These are phyloP conservation scores for Melanotaenia trifasciata DNA, from an alignment of 2,797 vertebrate genomes.

Conservation along the genomic window DNA sequence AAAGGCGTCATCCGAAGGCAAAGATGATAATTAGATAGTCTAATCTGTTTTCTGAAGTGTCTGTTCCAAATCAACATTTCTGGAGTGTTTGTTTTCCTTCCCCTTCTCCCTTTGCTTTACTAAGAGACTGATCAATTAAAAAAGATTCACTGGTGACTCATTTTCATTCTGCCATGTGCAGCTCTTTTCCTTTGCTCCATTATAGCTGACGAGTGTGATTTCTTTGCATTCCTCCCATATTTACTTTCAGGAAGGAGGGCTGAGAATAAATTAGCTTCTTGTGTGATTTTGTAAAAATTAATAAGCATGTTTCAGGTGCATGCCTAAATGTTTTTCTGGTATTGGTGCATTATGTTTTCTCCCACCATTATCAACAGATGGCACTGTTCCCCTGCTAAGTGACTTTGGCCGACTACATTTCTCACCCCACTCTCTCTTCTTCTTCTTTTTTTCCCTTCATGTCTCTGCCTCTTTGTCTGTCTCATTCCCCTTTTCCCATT, in stretches of 20 bases:
- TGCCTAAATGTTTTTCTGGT: constrained; percentile 32
- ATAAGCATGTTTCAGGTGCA: constrained; percentile 45
- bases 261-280: constrained; percentile 56
- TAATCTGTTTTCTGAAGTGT: constrained; percentile 83
- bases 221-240: constrained; percentile 53
- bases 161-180: constrained; percentile 72
- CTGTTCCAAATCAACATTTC: constrained; percentile 82
- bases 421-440: constrained; percentile 24
- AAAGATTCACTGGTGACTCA: constrained; percentile 75
- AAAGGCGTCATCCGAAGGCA: constrained; percentile 83
- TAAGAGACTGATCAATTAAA: constrained; percentile 82
- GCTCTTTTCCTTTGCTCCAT: constrained; percentile 51
- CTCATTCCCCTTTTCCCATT: constrained; percentile 78
- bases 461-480: constrained; percentile 75
- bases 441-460: constrained; percentile 2
- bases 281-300: constrained; percentile 39
- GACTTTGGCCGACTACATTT: constrained; percentile 9
- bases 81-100: constrained; percentile 80
- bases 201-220: constrained; percentile 64
- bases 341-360: constrained; percentile 34
- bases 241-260: constrained; percentile 47
- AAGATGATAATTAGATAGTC: constrained; percentile 85
- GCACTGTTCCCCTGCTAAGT: constrained; percentile 80
- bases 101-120: constrained; percentile 72
- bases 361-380: constrained; percentile 76